Conservation (phyloP, 2,113 vertebrate species). For the Limanda limanda region DNA sequence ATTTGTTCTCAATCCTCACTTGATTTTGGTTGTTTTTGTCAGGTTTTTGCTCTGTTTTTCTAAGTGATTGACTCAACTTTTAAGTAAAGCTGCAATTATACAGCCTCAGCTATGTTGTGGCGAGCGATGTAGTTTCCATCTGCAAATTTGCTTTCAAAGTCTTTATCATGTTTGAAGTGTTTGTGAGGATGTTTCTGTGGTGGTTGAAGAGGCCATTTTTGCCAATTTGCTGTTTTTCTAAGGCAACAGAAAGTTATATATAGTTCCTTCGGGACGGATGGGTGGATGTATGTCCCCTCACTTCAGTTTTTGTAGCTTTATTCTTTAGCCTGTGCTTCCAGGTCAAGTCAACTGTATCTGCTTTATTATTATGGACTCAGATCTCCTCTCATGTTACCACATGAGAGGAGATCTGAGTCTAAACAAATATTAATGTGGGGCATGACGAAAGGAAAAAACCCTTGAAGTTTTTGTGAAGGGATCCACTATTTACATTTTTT, state of each 20-base stretch:
- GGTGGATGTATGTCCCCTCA: too few relatives aligned
- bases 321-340: too few relatives aligned
- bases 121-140: not conserved
- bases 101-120: constrained; percentile 33
- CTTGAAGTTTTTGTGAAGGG: too few relatives aligned
- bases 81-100: constrained; percentile 18
- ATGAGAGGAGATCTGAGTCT: too few relatives aligned
- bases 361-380: too few relatives aligned
- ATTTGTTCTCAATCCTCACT: constrained; percentile 4
- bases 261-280: not conserved
- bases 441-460: too few relatives aligned
- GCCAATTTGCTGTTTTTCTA: not conserved
- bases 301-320: too few relatives aligned
- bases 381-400: too few relatives aligned
- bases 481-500: too few relatives aligned
- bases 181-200: not conserved
- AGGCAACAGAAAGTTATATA: not conserved
- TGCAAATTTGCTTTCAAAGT: constrained; percentile 1
- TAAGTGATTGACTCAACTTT: not conserved
- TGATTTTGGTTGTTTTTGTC: constrained; percentile 9
- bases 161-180: constrained; percentile 10
- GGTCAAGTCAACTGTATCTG: too few relatives aligned
- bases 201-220: not conserved
- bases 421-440: too few relatives aligned
- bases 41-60: not conserved